Evolutionary conservation across 2,113 vertebrate species (phyloP), one percentile per base, ranked within the genome.

Genomic region (Coturnix japonica): DNA sequence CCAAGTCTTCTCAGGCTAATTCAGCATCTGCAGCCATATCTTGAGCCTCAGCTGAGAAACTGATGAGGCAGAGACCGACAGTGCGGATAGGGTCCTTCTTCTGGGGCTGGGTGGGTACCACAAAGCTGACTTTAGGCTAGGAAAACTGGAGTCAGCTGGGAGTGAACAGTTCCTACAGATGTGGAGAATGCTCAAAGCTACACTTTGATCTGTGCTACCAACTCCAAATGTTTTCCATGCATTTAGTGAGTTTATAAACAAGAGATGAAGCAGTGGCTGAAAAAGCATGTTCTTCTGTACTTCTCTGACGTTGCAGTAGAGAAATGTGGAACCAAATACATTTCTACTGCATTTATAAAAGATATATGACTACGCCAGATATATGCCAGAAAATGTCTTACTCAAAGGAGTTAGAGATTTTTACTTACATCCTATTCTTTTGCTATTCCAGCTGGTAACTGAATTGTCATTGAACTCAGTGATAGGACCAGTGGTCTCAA

Each of bases 1-100:
- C 14, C 26, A 57, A 23, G 41, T 35, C 31, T 80, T 66, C 35
- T 35, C 22, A 49, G 6, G 26, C 51, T 30, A 39, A 49, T 9
- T 15, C 18, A 66, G 9, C 21, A 31, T 6, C 41, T 75, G 28
- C 31, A n/a, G 16, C 16, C 21, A 7, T 11, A 11, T 73, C 33
- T 46, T 88, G 69, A 74, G 22, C 33, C 12, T 63, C 15, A 23
- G 21, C 23, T 61, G 11, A 53, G n/a, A 9, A 2, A 2, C 21
- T 37, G 2, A 25, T 1, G 4, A 60, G 20, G 30, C 60, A 56
- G 15, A 4, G 8, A 6, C 10, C 0, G 0, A 35, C 44, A 21
- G 18, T 5, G 2, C 28, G 31, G 39, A 43, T 2, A 49, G 41
- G 3, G 5, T 31, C 22, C 57, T 71, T 11, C 9, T 71, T 78